These are phyloP conservation scores for Carcinoscorpius rotundicauda DNA, from an alignment of 1,140 invertebrate genomes.

Conservation along the genomic window DNA sequence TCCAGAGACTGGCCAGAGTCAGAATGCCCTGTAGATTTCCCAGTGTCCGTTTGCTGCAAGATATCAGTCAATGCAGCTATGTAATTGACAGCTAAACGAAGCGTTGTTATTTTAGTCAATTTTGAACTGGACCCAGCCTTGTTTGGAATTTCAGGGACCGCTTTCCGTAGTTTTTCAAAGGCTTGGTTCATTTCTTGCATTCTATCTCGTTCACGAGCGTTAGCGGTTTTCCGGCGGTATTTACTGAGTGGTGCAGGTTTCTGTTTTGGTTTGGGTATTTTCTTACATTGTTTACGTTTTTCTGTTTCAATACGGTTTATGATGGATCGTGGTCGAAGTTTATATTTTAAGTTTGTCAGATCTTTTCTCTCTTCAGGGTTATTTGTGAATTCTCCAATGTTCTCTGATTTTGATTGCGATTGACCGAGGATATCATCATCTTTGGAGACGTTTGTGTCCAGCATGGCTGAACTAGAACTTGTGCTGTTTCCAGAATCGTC, in stretches of 20 bases:
- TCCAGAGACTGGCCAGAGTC: constrained; percentile 11
- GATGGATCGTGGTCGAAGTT: constrained; percentile 39
- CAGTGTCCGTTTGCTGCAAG: constrained; percentile 29
- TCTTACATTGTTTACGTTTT: constrained; percentile 24
- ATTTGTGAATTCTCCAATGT: too few species aligned
- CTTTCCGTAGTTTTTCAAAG: constrained; percentile 61
- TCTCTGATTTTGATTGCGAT: too few species aligned
- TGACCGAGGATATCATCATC: too few species aligned
- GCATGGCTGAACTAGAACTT: too few species aligned
- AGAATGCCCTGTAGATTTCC: not conserved
- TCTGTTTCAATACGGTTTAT: constrained; percentile 40
- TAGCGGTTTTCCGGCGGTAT: constrained; percentile 76
- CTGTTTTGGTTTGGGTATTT: constrained; percentile 43
- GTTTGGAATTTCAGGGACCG: constrained; percentile 46
- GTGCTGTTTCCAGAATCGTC: too few species aligned
- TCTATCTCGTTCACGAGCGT: constrained; percentile 65
- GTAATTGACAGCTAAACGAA: constrained; percentile 75
- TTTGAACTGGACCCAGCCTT: constrained; percentile 43
- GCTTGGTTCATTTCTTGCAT: constrained; percentile 80
- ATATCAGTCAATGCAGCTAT: constrained; percentile 50
- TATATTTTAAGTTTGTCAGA: constrained; percentile 31
- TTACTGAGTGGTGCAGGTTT: constrained; percentile 73
- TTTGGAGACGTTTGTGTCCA: too few species aligned
- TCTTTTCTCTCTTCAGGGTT: too few species aligned
- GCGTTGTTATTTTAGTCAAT: constrained; percentile 74